Evolutionary conservation across 2,113 vertebrate genomes (phyloP).

Genomic region (Oncorhynchus kisutch): DNA sequence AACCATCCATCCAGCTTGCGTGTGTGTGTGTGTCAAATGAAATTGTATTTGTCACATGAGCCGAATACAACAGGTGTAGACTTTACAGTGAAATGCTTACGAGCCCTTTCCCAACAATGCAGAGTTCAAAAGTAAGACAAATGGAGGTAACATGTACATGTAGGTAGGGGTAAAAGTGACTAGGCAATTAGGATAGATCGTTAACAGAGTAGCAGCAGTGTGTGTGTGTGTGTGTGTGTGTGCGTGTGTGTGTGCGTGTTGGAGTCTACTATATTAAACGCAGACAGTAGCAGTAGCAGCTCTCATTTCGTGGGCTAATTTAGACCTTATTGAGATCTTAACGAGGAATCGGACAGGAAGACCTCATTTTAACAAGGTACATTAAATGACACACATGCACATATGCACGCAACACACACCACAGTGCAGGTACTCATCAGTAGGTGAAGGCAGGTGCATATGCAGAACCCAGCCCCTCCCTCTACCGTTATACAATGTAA

Average conservation of each 20-base stretch:
- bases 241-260: neutral
- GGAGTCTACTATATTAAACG: constrained; percentile 39
- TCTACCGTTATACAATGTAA: too few relatives aligned
- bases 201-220: too few relatives aligned
- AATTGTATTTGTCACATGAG: neutral
- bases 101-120: too few relatives aligned
- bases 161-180: too few relatives aligned
- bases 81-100: too few relatives aligned
- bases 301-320: constrained; percentile 42
- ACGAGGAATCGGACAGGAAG: constrained; percentile 6
- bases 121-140: too few relatives aligned
- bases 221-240: too few relatives aligned
- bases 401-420: neutral
- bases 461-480: too few relatives aligned
- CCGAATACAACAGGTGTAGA: too few relatives aligned
- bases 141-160: neutral
- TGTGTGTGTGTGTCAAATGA: neutral
- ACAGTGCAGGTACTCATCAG: too few relatives aligned
- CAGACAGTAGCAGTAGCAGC: constrained; percentile 6
- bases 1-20: neutral
- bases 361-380: neutral
- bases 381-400: neutral
- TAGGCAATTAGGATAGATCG: too few relatives aligned
- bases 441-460: too few relatives aligned
- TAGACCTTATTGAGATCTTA: neutral